Evolutionary conservation across 2,888 invertebrate species (phyloP).

Genomic region (Pheosia tremula): DNA sequence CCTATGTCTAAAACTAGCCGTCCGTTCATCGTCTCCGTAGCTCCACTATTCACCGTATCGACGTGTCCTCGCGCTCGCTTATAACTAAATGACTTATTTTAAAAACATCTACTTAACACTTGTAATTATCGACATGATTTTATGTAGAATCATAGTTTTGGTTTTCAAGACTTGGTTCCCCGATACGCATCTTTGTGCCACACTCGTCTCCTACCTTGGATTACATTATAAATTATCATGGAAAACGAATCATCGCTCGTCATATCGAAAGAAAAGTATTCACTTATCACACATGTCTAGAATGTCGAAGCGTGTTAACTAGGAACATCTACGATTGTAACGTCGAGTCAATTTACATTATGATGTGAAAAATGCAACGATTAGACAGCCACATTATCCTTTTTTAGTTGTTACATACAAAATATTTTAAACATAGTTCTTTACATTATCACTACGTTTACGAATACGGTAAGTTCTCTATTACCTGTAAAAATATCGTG

Average conservation of each 20-base stretch:
- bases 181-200: constrained; percentile 72
- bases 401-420: constrained; percentile 69
- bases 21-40: constrained; percentile 67
- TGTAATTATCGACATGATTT: constrained; percentile 76
- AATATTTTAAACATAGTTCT: constrained; percentile 72
- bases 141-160: constrained; percentile 71
- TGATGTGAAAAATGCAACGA: constrained; percentile 78
- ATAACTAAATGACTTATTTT: constrained; percentile 75
- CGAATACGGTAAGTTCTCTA: constrained; percentile 78
- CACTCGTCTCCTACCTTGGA: constrained; percentile 44
- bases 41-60: constrained; percentile 66
- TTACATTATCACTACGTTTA: constrained; percentile 77
- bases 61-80: constrained; percentile 74
- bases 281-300: constrained; percentile 66
- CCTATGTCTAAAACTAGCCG: constrained; percentile 75
- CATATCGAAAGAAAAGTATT: constrained; percentile 55
- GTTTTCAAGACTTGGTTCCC: constrained; percentile 71
- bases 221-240: constrained; percentile 29
- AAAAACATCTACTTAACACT: constrained; percentile 81
- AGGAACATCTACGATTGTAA: constrained; percentile 72
- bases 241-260: constrained; percentile 45
- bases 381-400: constrained; percentile 76
- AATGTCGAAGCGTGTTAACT: constrained; percentile 68
- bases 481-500: constrained; percentile 82
- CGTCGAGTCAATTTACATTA: constrained; percentile 62